Evolutionary conservation across 2,113 vertebrate species (phyloP).

Genomic region (Salvelinus alpinus): DNA sequence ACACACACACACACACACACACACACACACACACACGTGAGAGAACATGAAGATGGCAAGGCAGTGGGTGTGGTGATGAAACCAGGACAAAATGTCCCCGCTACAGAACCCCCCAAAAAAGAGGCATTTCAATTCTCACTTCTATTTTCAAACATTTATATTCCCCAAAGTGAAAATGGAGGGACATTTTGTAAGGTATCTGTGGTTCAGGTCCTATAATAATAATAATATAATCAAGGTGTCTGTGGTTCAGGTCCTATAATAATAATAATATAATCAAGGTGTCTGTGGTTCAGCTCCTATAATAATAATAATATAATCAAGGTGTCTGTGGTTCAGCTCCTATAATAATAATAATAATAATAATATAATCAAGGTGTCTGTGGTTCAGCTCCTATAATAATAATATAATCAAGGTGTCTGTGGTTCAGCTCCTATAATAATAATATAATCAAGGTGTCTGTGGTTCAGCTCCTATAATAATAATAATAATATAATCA

Average conservation of each 20-base stretch:
- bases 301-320: too few species aligned
- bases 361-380: too few species aligned
- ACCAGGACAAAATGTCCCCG: background rate
- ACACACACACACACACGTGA: too few species aligned
- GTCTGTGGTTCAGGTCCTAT: background rate
- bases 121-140: background rate
- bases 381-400: too few species aligned
- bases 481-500: too few species aligned
- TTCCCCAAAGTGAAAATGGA: too few species aligned
- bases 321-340: too few species aligned
- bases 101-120: background rate
- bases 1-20: too few species aligned
- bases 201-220: background rate
- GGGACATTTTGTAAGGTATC: background rate
- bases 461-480: slow-evolving; percentile 2
- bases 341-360: too few species aligned
- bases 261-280: too few species aligned
- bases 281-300: background rate
- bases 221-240: background rate
- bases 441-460: background rate
- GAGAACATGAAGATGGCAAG: slow-evolving; percentile 31
- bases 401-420: background rate
- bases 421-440: background rate
- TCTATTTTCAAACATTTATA: background rate
- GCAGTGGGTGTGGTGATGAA: slow-evolving; percentile 8